A percentile compares a stretch with the other conserved stretches of the same genome.
phyloP scores from a whole-genome alignment of 2,888 invertebrate species.

The Habroteleia sp. region DNA sequence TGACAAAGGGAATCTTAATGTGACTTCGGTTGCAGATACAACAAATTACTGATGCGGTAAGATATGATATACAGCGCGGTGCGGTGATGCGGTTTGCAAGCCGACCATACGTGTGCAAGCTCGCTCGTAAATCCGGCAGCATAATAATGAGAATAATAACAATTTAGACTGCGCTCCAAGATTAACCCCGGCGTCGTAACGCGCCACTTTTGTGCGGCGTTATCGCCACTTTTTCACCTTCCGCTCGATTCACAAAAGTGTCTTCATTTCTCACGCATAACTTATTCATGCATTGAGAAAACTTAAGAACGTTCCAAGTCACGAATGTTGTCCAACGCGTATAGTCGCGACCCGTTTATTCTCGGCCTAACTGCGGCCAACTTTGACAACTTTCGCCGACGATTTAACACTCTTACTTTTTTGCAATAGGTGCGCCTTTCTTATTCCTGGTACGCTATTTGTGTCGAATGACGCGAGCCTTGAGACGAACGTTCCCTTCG shows the following conservation, averaged over 20 bases:
- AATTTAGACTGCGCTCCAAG: constrained; percentile 34
- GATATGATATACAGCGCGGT: constrained; percentile 50
- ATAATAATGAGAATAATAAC: constrained; percentile 57
- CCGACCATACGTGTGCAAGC: constrained; percentile 20
- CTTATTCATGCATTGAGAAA: constrained; percentile 36
- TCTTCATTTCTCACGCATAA: constrained; percentile 34
- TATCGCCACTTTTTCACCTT: constrained; percentile 29
- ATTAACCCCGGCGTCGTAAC: constrained; percentile 36
- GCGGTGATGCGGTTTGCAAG: constrained; percentile 53
- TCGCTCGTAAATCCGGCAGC: constrained; percentile 26
- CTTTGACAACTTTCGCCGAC: constrained; percentile 11
- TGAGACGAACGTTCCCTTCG: too few relatives aligned
- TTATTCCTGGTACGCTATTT: too few relatives aligned
- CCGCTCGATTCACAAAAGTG: constrained; percentile 15
- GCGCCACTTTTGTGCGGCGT: constrained; percentile 31
- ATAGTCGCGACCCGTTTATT: constrained; percentile 44
- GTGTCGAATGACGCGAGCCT: too few relatives aligned
- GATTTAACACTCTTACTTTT: constrained; percentile 31
- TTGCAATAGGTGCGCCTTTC: too few relatives aligned
- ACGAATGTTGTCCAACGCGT: constrained; percentile 16
- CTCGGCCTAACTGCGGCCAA: constrained; percentile 1
- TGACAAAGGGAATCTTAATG: constrained; percentile 23
- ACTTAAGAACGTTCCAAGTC: constrained; percentile 27
- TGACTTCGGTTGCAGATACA: constrained; percentile 34
- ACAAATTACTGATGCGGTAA: constrained; percentile 58